These are phyloP conservation scores for Macrotis lagotis DNA, from an alignment of 2,113 vertebrate genomes.

Conservation along the genomic window DNA sequence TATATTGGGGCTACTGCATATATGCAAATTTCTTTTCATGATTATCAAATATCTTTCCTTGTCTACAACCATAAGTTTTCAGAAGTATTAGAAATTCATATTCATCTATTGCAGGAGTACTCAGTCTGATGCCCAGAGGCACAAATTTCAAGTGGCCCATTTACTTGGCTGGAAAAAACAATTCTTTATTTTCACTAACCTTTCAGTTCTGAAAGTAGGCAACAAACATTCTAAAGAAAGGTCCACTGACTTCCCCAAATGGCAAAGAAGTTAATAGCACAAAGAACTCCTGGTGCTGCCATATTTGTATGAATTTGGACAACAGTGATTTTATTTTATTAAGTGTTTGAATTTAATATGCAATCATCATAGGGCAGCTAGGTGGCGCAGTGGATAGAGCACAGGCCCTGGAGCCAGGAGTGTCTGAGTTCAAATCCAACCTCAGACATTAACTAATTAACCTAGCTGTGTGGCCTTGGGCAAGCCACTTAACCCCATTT, in stretches of 20 bases:
- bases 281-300: not conserved
- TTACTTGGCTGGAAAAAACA: not conserved
- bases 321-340: not conserved
- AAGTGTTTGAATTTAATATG: not conserved
- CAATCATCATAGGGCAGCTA: too few relatives aligned
- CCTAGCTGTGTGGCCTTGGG: too few relatives aligned
- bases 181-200: not conserved
- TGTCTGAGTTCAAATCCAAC: too few relatives aligned
- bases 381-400: too few relatives aligned
- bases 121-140: not conserved
- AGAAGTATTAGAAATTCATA: not conserved
- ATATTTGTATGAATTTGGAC: not conserved
- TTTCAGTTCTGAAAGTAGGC: not conserved
- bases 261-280: not conserved
- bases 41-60: too few relatives aligned
- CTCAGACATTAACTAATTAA: too few relatives aligned
- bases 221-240: not conserved
- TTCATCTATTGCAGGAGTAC: too few relatives aligned
- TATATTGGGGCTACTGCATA: not conserved
- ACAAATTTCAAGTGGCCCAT: not conserved
- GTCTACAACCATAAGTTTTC: not conserved
- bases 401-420: too few relatives aligned
- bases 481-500: too few relatives aligned
- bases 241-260: not conserved
- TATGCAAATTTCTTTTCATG: too few relatives aligned